Evolutionary conservation across 1,140 invertebrate species (phyloP), one percentile per base, ranked within the genome.

Genomic region (Brachionus paranguensis): DNA sequence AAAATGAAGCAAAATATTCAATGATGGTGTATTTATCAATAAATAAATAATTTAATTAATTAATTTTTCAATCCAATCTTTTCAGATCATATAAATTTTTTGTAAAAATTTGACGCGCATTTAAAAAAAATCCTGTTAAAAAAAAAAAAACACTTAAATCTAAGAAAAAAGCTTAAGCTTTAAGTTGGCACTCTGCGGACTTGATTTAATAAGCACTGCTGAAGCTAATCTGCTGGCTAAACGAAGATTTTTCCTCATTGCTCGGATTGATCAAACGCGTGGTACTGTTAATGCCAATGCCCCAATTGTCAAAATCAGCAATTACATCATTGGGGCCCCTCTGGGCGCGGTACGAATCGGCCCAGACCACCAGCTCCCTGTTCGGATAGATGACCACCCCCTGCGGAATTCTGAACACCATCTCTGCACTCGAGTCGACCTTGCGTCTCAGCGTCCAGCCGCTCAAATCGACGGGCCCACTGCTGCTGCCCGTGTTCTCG

Each of bases 281-380:
- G 3, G 14, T 60, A 17, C 60, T 83, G 29, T 68, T 83, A 6
- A 68, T 83, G 29, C 81, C 81, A 20, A 68, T 83, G 37, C 81
- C 81, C 81, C 81, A 83, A 27, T 81, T 81, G n/a, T 81, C 78
- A 45, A 81, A 81, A 45, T 81, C 78, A 3, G 78, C 53, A 45
- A 81, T 47, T 20, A 81, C 14, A 81, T 81, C 78, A 45, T 41
- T 60, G n/a, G 24, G 14, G 33, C 41, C 41, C 6, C 43, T 33
- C 20, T 81, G 29, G 1, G 53, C n/a, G 2, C 64, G 33, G 43
- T 81, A 81, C n/a, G 78, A 33, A 14, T 68, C 10, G 3, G 78
- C 78, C 78, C 78, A 81, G 14, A 81, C 53, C 2, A 68, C 41
- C 4, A 81, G 4, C 24, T 81, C 78, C n/a, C 64, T 60, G 12